phyloP scores from a whole-genome alignment of 2,888 invertebrate genomes.

The Ichneumoninae sp. region DNA sequence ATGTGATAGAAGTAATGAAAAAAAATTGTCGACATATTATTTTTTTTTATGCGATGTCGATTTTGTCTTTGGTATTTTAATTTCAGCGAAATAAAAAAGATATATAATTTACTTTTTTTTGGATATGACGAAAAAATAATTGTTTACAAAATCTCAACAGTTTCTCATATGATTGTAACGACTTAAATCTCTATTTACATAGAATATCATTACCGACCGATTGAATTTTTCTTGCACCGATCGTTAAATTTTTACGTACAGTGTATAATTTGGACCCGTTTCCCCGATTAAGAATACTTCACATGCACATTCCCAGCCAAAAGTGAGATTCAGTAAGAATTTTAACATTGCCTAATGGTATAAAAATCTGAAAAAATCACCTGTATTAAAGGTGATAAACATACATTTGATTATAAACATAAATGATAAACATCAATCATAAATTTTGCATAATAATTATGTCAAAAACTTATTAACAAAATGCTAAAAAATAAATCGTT shows the following conservation, averaged over 20 bases:
- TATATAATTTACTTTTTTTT: slow-evolving; percentile 2
- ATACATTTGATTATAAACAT: too few species aligned
- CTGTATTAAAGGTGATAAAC: too few species aligned
- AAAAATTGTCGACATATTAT: slow-evolving; percentile 38
- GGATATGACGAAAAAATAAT: slow-evolving; percentile 15
- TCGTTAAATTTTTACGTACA: not conserved
- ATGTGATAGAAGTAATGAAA: slow-evolving; percentile 48
- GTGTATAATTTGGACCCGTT: slow-evolving; percentile 15
- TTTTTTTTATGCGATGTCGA: slow-evolving; percentile 9
- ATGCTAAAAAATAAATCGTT: too few species aligned
- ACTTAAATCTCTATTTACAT: slow-evolving; percentile 66
- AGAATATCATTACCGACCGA: slow-evolving; percentile 22
- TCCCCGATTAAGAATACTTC: not conserved
- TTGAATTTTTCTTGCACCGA: not conserved
- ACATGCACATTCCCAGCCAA: too few species aligned
- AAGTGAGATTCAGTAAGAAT: too few species aligned
- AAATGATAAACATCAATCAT: too few species aligned
- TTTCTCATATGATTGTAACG: slow-evolving; percentile 48
- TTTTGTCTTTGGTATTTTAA: slow-evolving; percentile 48
- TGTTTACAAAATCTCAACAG: slow-evolving; percentile 21
- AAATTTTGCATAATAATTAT: too few species aligned
- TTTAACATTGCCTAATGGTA: too few species aligned
- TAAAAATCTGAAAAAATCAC: too few species aligned
- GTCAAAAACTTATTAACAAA: too few species aligned
- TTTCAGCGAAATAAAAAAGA: slow-evolving; percentile 34